Conservation (phyloP, 2,113 vertebrate genomes). For the Rynchops niger region DNA sequence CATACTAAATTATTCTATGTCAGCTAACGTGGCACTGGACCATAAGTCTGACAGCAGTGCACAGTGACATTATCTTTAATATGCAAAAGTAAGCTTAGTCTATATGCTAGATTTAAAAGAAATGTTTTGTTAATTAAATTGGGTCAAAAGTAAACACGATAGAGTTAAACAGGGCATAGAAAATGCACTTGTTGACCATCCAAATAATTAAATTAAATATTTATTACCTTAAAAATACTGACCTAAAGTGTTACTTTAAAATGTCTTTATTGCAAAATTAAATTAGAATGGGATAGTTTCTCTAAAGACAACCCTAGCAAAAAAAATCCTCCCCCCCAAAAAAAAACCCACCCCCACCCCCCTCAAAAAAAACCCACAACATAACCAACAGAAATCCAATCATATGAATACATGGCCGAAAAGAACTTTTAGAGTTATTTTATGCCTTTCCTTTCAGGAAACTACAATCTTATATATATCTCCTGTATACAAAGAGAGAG, state of each 20-base stretch:
- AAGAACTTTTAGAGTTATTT: background rate
- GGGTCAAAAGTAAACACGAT: slow-evolving; percentile 33
- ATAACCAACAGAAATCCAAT: background rate
- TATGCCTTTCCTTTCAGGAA: background rate
- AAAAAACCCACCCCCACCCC: background rate
- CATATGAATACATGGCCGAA: background rate
- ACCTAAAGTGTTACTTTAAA: background rate
- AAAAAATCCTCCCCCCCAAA: background rate
- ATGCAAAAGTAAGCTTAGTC: slow-evolving; percentile 6
- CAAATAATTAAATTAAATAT: background rate
- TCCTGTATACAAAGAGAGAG: background rate
- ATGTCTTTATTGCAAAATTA: background rate
- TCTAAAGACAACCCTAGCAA: background rate
- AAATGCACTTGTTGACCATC: background rate
- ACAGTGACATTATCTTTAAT: slow-evolving; percentile 33
- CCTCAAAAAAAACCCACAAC: background rate
- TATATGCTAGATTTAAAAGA: slow-evolving; percentile 32
- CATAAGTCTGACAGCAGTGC: slow-evolving; percentile 51
- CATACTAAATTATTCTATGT: slow-evolving; percentile 26
- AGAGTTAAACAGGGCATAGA: background rate
- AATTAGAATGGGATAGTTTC: background rate
- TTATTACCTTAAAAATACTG: background rate
- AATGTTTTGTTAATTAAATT: background rate
- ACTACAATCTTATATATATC: background rate
- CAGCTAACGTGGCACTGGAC: background rate